Evolutionary conservation across 2,113 vertebrate genomes (phyloP), one percentile per base, ranked within the genome.

Genomic region (Sakesphorus luctuosus): DNA sequence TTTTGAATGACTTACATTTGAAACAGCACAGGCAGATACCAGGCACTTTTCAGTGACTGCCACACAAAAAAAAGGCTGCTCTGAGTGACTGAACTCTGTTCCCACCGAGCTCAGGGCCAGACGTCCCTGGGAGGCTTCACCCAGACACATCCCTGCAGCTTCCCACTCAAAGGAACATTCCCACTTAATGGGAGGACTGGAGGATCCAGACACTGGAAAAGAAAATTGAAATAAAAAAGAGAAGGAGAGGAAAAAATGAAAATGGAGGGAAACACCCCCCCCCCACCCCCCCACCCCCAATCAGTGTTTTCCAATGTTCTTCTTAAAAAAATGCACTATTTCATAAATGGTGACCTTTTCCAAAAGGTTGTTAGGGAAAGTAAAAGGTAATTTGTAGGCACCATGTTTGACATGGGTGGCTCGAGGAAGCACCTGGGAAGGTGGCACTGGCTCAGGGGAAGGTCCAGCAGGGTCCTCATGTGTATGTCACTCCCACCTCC

Each of bases 1-100:
- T 94, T 96, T 96, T 97, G 94, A 84, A 81, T 78, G 94, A 93
- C 55, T 96, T 94, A 43, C 44, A 35, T 95, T 90, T 96, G 91
- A 85, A 89, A 72, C 28, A 79, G 56, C 6, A 2, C 82, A 87
- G 82, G 83, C 59, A 93, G 67, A 93, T 87, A 97, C 25, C 36
- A 87, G 72, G 88, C 72, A 10, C 75, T 93, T 82, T 26, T 85
- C 87, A 72, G 83, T 3, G 9, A 29, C 72, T 84, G 62, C 90
- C 65, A 49, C 69, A 56, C 65, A 25, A 55, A 66, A 44, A 44
- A 79, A 83, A 65, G 18, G 43, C 69, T 81, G 25, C 56, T 78
- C 43, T 2, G 47, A 81, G 73, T 40, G 93, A 89, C 77, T 35
- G 83, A 56, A 43, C 0, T 19, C 69, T 1, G 0, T 84, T 96